These are phyloP conservation scores for Luidia sarsii DNA, from an alignment of 53 echinoderm and acorn worm species.

Conservation along the genomic window DNA sequence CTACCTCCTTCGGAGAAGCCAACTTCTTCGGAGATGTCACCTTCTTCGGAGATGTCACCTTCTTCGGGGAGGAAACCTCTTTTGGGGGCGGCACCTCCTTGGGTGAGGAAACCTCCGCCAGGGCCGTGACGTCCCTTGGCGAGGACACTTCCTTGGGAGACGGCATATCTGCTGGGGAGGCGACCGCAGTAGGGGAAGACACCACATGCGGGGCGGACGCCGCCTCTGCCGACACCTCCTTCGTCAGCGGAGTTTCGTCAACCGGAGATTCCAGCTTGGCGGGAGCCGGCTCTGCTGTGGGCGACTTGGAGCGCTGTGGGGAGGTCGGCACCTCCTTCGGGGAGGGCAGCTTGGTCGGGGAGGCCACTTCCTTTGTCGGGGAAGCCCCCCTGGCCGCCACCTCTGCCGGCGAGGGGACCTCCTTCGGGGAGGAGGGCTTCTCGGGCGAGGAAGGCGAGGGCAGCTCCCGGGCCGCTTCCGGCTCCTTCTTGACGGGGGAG, in stretches of 20 bases:
- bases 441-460: background rate
- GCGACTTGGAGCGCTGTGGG: background rate
- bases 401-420: background rate
- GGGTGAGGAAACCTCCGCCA: constrained; percentile 13
- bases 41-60: constrained; percentile 15
- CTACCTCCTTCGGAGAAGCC: background rate
- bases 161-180: background rate
- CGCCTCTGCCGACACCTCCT: background rate
- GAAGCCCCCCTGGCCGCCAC: too few relatives aligned
- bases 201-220: constrained; percentile 5
- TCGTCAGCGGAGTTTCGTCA: background rate
- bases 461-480: background rate
- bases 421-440: constrained; percentile 9
- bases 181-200: background rate
- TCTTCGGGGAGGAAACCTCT: background rate
- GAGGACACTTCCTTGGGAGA: background rate
- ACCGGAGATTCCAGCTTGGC: background rate
- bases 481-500: constrained; percentile 24
- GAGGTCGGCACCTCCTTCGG: background rate
- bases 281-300: background rate
- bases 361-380: background rate
- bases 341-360: background rate
- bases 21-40: constrained; percentile 1
- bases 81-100: constrained; percentile 14
- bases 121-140: background rate